Conservation (phyloP, 1,140 invertebrate species). For the Cryptotermes secundus region DNA sequence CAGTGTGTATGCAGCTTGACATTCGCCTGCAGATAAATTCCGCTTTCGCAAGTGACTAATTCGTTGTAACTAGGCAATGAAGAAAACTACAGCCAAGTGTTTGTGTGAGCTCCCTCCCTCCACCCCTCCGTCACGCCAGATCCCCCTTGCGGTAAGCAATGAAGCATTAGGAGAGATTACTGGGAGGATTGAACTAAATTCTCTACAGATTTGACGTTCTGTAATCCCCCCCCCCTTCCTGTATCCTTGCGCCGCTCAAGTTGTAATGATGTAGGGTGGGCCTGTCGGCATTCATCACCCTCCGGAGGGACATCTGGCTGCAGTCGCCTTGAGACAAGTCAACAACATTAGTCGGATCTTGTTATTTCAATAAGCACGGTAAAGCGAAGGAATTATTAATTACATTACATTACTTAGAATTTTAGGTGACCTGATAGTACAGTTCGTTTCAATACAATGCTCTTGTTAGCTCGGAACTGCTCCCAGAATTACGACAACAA, state of each 20-base stretch:
- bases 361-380: no score
- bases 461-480: no score
- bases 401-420: no score
- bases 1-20: no score
- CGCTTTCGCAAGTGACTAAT: not conserved
- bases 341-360: no score
- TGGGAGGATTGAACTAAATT: not conserved
- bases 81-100: not conserved
- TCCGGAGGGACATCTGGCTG: not conserved
- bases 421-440: no score
- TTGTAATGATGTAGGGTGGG: not conserved
- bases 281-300: not conserved
- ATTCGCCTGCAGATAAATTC: no score
- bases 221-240: not conserved
- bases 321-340: no score
- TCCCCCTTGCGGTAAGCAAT: not conserved
- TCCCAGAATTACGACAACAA: no score
- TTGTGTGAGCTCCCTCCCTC: not conserved
- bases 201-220: slow-evolving; percentile 4
- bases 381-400: no score
- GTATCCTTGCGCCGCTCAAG: not conserved
- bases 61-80: not conserved
- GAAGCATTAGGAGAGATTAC: not conserved
- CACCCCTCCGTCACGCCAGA: not conserved
- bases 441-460: no score